These are phyloP conservation scores for Callorhinus ursinus DNA, from an alignment of 2,113 vertebrate species.

Conservation along the genomic window DNA sequence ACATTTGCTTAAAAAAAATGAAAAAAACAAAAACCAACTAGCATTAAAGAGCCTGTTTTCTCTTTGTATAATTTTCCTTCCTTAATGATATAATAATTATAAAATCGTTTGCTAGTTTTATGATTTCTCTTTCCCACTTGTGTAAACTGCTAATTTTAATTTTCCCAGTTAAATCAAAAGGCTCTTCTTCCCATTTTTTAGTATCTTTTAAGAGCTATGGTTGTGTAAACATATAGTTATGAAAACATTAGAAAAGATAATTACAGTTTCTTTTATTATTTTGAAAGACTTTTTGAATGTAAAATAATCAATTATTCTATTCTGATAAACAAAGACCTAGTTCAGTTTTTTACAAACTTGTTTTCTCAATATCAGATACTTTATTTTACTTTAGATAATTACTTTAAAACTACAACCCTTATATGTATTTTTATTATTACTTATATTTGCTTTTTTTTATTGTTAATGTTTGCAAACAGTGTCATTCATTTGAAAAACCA, in stretches of 20 bases:
- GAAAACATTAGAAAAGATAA: neutral
- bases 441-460: constrained; percentile 29
- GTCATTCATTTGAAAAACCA: constrained; percentile 26
- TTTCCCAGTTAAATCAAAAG: neutral
- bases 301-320: constrained; percentile 26
- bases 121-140: neutral
- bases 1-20: constrained; percentile 32
- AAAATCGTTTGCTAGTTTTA: neutral
- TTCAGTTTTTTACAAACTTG: constrained; percentile 5
- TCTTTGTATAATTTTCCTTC: constrained; percentile 55
- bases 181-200: neutral
- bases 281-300: neutral
- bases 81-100: constrained; percentile 19
- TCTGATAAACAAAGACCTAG: constrained; percentile 34
- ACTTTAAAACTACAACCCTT: neutral
- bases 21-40: constrained; percentile 23
- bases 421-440: neutral
- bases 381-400: constrained; percentile 41
- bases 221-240: neutral
- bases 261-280: neutral
- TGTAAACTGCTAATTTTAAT: constrained; percentile 9
- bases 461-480: neutral
- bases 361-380: constrained; percentile 25
- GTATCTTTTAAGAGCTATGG: constrained; percentile 50
- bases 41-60: constrained; percentile 45